phyloP scores from a whole-genome alignment of 2,888 invertebrate genomes.

The Hololepta plana region DNA sequence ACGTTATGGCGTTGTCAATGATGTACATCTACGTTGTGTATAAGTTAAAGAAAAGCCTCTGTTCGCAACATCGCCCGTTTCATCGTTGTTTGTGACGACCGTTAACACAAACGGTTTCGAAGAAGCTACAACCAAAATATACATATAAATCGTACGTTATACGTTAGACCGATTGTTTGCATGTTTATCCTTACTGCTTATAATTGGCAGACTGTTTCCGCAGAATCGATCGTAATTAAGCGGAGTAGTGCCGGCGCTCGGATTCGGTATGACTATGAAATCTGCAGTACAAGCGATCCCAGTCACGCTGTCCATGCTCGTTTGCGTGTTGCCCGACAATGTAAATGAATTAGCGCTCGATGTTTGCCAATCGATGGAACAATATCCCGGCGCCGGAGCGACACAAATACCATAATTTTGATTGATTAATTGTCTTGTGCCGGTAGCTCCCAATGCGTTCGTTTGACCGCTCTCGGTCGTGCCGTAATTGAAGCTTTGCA shows the following conservation, averaged over 20 bases:
- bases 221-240: conserved; percentile 51
- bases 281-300: conserved; percentile 47
- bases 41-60: conserved; percentile 56
- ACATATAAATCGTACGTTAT: no score
- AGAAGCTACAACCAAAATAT: conserved; percentile 38
- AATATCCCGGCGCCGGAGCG: conserved; percentile 51
- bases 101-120: conserved; percentile 57
- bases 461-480: conserved; percentile 24
- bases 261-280: conserved; percentile 58
- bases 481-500: conserved; percentile 59
- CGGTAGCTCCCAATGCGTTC: conserved; percentile 18
- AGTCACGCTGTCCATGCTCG: conserved; percentile 19
- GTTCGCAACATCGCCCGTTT: conserved; percentile 48
- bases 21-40: conserved; percentile 42
- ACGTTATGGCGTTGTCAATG: conserved; percentile 2
- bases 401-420: conserved; percentile 64
- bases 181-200: conserved; percentile 9
- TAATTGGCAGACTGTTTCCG: conserved; percentile 33
- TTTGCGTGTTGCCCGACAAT: conserved; percentile 42
- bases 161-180: no score
- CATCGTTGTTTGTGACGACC: conserved; percentile 46
- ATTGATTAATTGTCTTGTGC: conserved; percentile 53
- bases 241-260: conserved; percentile 26
- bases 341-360: conserved; percentile 41
- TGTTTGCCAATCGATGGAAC: conserved; percentile 49